Percentiles rank a stretch among this genome's conserved stretches.
Conservation (phyloP, 2,888 invertebrate genomes). For the Calliphora vomitoria region DNA sequence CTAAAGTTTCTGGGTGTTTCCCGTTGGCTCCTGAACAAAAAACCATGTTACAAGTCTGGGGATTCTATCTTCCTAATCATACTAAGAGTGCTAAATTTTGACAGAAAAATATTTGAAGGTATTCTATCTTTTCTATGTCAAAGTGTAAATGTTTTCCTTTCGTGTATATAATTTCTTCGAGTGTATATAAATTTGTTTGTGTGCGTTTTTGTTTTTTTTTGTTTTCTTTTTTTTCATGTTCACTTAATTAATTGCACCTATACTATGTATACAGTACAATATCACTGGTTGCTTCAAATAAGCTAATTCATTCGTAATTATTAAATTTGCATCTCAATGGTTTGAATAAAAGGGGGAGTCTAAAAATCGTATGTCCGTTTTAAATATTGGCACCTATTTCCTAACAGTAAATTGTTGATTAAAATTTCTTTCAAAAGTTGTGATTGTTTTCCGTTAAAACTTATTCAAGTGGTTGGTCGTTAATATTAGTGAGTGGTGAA, state of each 20-base stretch:
- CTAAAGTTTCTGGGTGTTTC: slow-evolving; percentile 42
- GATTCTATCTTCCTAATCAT: slow-evolving; percentile 51
- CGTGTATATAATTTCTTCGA: slow-evolving; percentile 51
- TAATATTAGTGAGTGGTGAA: slow-evolving; percentile 4
- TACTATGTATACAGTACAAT: slow-evolving; percentile 85
- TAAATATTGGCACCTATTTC: slow-evolving; percentile 71
- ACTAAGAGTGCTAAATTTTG: slow-evolving; percentile 63
- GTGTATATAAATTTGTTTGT: slow-evolving; percentile 56
- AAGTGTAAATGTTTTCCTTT: slow-evolving; percentile 53
- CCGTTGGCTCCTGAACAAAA: slow-evolving; percentile 73
- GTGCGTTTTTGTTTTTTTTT: slow-evolving; percentile 73
- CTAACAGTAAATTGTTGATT: slow-evolving; percentile 47
- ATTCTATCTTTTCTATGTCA: slow-evolving; percentile 33
- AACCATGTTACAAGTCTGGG: slow-evolving; percentile 80
- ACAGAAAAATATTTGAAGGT: slow-evolving; percentile 69
- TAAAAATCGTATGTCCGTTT: slow-evolving; percentile 56
- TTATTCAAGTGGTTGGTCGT: slow-evolving; percentile 65
- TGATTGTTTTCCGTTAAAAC: slow-evolving; percentile 53
- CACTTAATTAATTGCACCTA: slow-evolving; percentile 84
- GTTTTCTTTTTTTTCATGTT: slow-evolving; percentile 69
- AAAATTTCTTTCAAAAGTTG: slow-evolving; percentile 51
- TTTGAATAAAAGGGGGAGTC: slow-evolving; percentile 40
- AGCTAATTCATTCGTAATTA: slow-evolving; percentile 79
- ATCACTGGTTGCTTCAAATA: slow-evolving; percentile 85
- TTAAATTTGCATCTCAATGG: slow-evolving; percentile 60